Conservation (phyloP, 2,113 vertebrate genomes). For the Mandrillus leucophaeus region DNA sequence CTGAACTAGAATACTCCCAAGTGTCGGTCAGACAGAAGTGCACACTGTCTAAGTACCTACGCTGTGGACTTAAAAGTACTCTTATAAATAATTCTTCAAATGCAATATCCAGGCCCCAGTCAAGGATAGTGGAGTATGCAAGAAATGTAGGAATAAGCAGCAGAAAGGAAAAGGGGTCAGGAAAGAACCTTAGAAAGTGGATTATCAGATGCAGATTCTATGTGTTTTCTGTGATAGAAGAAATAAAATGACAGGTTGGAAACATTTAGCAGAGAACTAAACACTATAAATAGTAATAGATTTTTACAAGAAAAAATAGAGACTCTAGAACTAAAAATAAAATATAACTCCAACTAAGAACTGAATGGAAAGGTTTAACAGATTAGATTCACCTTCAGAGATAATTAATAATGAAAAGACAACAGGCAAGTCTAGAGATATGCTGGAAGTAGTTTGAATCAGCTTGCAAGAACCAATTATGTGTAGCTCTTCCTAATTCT, state of each 20-base stretch:
- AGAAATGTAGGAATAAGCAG: neutral
- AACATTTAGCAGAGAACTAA: neutral
- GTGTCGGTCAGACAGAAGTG: neutral
- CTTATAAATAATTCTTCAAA: neutral
- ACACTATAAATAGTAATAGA: neutral
- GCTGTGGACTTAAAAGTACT: neutral
- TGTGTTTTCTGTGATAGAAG: neutral
- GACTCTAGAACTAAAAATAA: neutral
- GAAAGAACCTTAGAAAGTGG: neutral
- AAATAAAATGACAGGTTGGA: neutral
- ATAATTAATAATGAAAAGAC: neutral
- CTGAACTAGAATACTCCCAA: neutral
- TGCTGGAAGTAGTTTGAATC: neutral
- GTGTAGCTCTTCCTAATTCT: neutral
- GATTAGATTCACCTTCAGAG: neutral
- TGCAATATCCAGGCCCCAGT: neutral
- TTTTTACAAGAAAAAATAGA: neutral
- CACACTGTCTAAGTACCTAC: neutral
- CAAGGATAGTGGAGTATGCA: neutral
- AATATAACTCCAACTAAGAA: constrained; percentile 13
- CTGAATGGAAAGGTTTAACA: neutral
- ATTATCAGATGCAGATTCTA: neutral
- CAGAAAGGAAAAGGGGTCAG: neutral
- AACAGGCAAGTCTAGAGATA: neutral
- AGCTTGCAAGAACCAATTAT: neutral